These are phyloP conservation scores for Drosophila yakuba DNA, from an alignment of 1,140 invertebrate species.

Conservation along the genomic window DNA sequence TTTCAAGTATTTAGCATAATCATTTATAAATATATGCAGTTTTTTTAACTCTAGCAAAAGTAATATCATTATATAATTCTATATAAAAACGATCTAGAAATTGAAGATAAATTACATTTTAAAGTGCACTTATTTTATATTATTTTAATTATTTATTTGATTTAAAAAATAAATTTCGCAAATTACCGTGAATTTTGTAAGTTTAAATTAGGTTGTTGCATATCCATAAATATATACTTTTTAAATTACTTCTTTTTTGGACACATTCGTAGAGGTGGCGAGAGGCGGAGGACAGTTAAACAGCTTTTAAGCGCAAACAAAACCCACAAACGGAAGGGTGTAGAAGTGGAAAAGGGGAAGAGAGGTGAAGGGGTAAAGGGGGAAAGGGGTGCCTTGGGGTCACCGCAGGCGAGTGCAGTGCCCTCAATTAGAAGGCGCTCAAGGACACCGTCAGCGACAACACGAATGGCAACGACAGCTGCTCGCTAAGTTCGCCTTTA, in stretches of 20 bases:
- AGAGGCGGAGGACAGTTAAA: slow-evolving; percentile 42
- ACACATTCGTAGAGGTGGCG: slow-evolving; percentile 6
- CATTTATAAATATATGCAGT: too few relatives aligned
- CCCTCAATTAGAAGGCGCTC: slow-evolving; percentile 75
- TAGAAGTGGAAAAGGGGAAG: background rate
- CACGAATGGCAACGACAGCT: slow-evolving; percentile 56
- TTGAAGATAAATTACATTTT: too few relatives aligned
- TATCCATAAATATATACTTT: background rate
- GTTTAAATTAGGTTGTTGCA: too few relatives aligned
- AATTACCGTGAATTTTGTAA: background rate
- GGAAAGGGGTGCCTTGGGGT: slow-evolving; percentile 47
- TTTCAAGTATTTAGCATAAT: too few relatives aligned
- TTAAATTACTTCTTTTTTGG: background rate
- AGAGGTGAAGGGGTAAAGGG: slow-evolving; percentile 3
- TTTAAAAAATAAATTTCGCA: background rate
- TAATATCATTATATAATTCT: too few relatives aligned
- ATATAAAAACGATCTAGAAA: too few relatives aligned
- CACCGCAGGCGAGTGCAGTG: slow-evolving; percentile 71
- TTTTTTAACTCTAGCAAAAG: too few relatives aligned
- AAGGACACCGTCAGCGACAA: slow-evolving; percentile 63
- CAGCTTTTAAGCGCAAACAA: slow-evolving; percentile 55
- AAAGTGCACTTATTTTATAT: too few relatives aligned
- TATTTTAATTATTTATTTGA: background rate
- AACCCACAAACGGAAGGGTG: slow-evolving; percentile 16
- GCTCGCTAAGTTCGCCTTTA: slow-evolving; percentile 59